Base-by-base conservation (phyloP, 2,113 vertebrate species). In the Piaya cayana region DNA sequence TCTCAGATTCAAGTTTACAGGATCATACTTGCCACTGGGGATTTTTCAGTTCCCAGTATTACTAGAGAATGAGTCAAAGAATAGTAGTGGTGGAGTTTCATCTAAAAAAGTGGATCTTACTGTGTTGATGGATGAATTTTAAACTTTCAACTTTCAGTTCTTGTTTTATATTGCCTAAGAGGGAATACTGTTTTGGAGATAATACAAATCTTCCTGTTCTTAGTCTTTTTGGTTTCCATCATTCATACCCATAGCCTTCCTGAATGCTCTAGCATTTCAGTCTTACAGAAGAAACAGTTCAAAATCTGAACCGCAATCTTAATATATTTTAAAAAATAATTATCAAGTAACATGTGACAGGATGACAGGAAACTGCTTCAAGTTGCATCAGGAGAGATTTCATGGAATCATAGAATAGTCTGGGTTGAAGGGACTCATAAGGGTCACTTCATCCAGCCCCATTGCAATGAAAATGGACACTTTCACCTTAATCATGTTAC, bases 161-260 rank as follows among this genome's bases (percentile, higher is more conserved):
- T 81, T 32, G 29, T 83, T 89, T 79, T 92, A 85, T 85, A 86
- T 74, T 71, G 42, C 62, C 58, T 92, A 32, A 53, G 29, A 92
- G 81, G 45, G 50, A 96, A 89, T 91, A 81, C n/a, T 42, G 27
- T 39, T 82, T 65, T 82, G 62, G 62, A 89, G 77, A 94, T 39
- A 92, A 86, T 34, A 91, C 82, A 94, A 91, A 85, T 95, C 77
- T 81, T 86, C 60, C 72, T 92, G 83, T 53, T 25, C 58, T 81
- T 71, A 60, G 42, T 79, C 62, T 92, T 91, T 91, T n/a, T 84
- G 77, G 58, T 68, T 79, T 45, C 36, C 47, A 87, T 92, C 53
- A 82, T 43, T 92, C 83, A 86, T 27, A 13, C 26, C 77, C 50
- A 82, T 4, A 68, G 43, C 20, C 13, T 37, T 86, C 15, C 82